Evolutionary conservation across 2,113 vertebrate species (phyloP), one percentile per base, ranked within the genome.

Genomic region (Xenopus tropicalis): DNA sequence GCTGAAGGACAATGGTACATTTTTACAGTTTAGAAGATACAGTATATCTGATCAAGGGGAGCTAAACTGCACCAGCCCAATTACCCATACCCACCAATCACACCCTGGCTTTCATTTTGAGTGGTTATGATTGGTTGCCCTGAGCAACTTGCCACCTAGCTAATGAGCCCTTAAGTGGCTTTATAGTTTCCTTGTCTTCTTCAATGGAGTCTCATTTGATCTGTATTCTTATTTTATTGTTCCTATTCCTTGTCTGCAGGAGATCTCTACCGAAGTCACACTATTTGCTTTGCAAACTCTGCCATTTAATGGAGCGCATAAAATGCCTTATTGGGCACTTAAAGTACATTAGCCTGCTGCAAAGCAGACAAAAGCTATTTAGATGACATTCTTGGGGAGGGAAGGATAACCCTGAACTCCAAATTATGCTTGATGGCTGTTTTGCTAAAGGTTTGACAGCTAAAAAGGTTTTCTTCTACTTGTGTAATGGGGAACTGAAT

Each of bases 291-390:
- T 68, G 43, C 44, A 46, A 14, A 23, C 12, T 51, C 16, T 22
- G 20, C 20, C 14, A 65, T 20, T 68, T 74, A 74, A 74, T 74
- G 66, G 72, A 74, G 57, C 44, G 43, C 14, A 68, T 68, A 68
- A 66, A 48, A 68, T 37, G 24, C 57, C 48, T 74, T 74, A 74
- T 74, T 52, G 61, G 57, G 51, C 64, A 74, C 72, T 74, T 74
- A 74, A 17, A 46, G 72, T 68, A 68, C 72, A 74, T 74, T 74
- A 74, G 72, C 37, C 54, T 67, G 16, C 54, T 67, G 16, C 54
- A 4, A 23, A 52, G 63, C 57, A 1, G 20, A 10, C 6, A 66
- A 66, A 37, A 64, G 11, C 71, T 54, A 66, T 43, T 61, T 44
- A 23, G 25, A 68, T 68, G 59, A 66, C 42, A 48, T 66, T 25